These are phyloP conservation scores for Chloromyia formosa DNA, from an alignment of 2,888 invertebrate species.

Conservation along the genomic window DNA sequence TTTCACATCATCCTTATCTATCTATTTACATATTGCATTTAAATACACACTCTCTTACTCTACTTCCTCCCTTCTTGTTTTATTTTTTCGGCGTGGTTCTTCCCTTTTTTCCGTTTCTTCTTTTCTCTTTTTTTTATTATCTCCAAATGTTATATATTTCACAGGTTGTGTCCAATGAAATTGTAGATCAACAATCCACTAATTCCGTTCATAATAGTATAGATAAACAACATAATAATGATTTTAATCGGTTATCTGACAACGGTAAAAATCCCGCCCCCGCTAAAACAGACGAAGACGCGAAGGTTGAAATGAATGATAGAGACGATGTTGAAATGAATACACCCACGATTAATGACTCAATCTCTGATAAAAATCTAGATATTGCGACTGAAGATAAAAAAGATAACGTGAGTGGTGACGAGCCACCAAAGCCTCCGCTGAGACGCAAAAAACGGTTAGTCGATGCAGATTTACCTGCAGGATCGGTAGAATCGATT, in stretches of 20 bases:
- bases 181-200: constrained; percentile 46
- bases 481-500: constrained; percentile 28
- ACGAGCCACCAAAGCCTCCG: constrained; percentile 42
- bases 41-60: background rate
- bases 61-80: constrained; percentile 22
- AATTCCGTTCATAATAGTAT: constrained; percentile 47
- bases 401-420: background rate
- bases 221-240: constrained; percentile 46
- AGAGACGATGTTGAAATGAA: constrained; percentile 44
- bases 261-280: constrained; percentile 41
- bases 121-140: constrained; percentile 31
- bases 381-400: constrained; percentile 36
- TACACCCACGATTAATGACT: constrained; percentile 21
- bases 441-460: constrained; percentile 50
- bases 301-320: constrained; percentile 25
- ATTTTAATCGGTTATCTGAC: constrained; percentile 3
- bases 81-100: constrained; percentile 32
- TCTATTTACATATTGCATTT: background rate
- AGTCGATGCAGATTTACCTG: constrained; percentile 8
- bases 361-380: constrained; percentile 31
- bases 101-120: background rate
- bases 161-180: constrained; percentile 51
- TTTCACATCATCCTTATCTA: background rate
- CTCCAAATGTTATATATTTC: constrained; percentile 43
- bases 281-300: too few species aligned